phyloP scores from a whole-genome alignment of 2,888 invertebrate genomes.

The Diarsia brunnea region DNA sequence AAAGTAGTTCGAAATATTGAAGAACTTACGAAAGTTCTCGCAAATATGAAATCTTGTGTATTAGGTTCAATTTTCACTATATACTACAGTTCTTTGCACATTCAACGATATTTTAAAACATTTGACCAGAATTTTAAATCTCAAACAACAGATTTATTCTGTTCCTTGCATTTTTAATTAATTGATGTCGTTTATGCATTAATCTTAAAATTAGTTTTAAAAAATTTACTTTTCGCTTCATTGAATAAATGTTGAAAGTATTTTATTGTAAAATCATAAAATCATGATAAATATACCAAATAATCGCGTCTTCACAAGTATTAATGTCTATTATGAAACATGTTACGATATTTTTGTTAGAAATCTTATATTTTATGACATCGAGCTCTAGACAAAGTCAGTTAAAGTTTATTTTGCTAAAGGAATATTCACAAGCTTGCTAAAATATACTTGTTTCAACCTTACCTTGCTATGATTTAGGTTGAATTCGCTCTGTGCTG shows the following conservation, averaged over 20 bases:
- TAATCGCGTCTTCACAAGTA: slow-evolving; percentile 51
- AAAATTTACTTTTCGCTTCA: slow-evolving; percentile 52
- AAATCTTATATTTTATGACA: slow-evolving; percentile 37
- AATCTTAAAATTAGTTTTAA: slow-evolving; percentile 18
- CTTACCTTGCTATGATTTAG: slow-evolving; percentile 31
- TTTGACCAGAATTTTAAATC: slow-evolving; percentile 30
- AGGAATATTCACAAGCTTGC: slow-evolving; percentile 6
- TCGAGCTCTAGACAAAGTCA: slow-evolving; percentile 40
- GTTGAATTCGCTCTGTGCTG: slow-evolving; percentile 16
- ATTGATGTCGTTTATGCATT: slow-evolving; percentile 39
- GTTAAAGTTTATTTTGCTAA: slow-evolving; percentile 28
- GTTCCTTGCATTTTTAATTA: slow-evolving; percentile 45
- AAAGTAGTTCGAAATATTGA: slow-evolving; percentile 26
- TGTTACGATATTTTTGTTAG: slow-evolving; percentile 47
- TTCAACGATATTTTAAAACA: slow-evolving; percentile 23
- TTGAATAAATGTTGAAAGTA: slow-evolving; percentile 51
- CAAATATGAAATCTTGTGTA: slow-evolving; percentile 10
- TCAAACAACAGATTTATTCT: slow-evolving; percentile 22
- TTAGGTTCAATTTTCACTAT: slow-evolving; percentile 23
- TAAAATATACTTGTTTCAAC: slow-evolving; percentile 29
- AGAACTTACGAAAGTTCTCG: slow-evolving; percentile 14
- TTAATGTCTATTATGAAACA: slow-evolving; percentile 44
- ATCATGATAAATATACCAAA: slow-evolving; percentile 62
- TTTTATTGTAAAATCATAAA: slow-evolving; percentile 49
- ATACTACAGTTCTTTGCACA: slow-evolving; percentile 32